These are phyloP conservation scores for Ecliptopera silaceata DNA, from an alignment of 2,888 invertebrate genomes.

Conservation along the genomic window DNA sequence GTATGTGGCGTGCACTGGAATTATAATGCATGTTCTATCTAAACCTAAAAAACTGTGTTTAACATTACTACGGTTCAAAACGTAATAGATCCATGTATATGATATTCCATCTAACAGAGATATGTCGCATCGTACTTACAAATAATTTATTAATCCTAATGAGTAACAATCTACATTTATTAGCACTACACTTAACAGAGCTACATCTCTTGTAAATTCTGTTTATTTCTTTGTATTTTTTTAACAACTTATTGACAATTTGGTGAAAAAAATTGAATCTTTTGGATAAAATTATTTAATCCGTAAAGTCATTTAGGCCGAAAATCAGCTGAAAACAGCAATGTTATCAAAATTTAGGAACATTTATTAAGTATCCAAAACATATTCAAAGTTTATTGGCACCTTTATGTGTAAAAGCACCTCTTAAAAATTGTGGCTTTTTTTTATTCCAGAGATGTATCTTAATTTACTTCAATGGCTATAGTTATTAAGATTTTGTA, in stretches of 20 bases:
- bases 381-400: slow-evolving; percentile 40
- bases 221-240: not conserved
- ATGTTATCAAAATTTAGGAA: slow-evolving; percentile 42
- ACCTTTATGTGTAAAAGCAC: slow-evolving; percentile 42
- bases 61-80: slow-evolving; percentile 1
- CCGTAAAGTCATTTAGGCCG: slow-evolving; percentile 44
- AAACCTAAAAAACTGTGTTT: not conserved
- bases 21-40: not conserved
- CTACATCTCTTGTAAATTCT: not conserved
- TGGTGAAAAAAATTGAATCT: not conserved
- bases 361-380: slow-evolving; percentile 19
- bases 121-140: slow-evolving; percentile 57
- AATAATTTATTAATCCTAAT: slow-evolving; percentile 38
- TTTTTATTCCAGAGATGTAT: too few relatives aligned
- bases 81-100: slow-evolving; percentile 21
- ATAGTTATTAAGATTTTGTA: too few relatives aligned
- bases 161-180: slow-evolving; percentile 51
- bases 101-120: slow-evolving; percentile 40
- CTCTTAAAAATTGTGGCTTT: slow-evolving; percentile 7
- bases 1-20: not conserved
- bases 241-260: not conserved
- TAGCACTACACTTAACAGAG: slow-evolving; percentile 27
- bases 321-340: slow-evolving; percentile 19
- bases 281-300: slow-evolving; percentile 14
- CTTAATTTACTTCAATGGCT: too few relatives aligned